Evolutionary conservation across 92 coral and sea anemone genomes (phyloP), one percentile per base, ranked within the genome.

Genomic region (Pocillopora meandrina): DNA sequence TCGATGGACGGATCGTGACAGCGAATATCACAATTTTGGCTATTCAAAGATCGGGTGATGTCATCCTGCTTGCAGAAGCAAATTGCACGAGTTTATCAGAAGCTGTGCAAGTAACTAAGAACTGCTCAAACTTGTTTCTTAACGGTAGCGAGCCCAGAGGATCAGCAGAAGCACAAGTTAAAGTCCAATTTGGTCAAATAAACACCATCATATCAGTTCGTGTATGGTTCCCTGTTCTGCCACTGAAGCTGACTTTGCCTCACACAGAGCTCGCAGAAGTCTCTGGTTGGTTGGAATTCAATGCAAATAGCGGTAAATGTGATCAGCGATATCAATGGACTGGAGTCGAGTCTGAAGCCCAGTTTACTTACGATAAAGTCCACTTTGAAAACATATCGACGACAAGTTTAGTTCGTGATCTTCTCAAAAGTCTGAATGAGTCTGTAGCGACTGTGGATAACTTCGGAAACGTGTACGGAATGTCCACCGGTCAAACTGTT

Each of bases 321-420:
- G 75, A 56, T 1, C 92, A 85, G 80, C 73, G 76, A 65, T 89
- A 85, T 85, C 90, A 89, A 65, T 89, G 92, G 92, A 89, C 82
- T 15, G 69, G 78, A 47, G 55, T 85, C 14, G 60, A 69, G n/a
- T 89, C 90, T 5, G 77, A 79, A 66, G 90, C 90, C 10, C 72
- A 56, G 68, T 85, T 85, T 49, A 17, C 85, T 10, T 76, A 85
- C 69, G 74, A 77, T 35, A 76, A 35, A 47, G 55, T 76, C 72
- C 74, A 83, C 52, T 69, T 74, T 72, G 89, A 76, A 21, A 79
- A 84, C 56, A 26, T 88, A 20, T 84, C 89, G 10, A 81, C 78
- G 12, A 71, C 88, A 19, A 26, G 62, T 61, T 58, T 84, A 36
- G 81, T 84, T 31, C 88, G 81, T 23, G 77, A 18, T 5, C 60